Evolutionary conservation across 2,797 vertebrate species (phyloP).

Genomic region (Geotrypetes seraphini): DNA sequence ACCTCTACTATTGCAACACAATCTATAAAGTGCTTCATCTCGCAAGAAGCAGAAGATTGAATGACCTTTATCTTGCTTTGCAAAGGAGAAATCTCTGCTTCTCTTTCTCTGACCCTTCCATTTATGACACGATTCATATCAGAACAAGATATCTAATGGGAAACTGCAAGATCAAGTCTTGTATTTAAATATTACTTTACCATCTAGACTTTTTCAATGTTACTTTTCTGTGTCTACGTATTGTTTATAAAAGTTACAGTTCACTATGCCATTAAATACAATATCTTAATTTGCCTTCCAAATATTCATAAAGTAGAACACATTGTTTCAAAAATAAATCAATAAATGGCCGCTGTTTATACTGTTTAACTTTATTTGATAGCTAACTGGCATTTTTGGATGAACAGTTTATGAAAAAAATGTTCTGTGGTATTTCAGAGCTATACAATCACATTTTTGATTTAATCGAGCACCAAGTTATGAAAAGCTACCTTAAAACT

Average conservation of each 20-base stretch:
- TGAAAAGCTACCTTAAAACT: too few relatives aligned
- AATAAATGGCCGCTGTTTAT: conserved; percentile 11
- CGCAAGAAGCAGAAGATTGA: conserved; percentile 3
- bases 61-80: not conserved
- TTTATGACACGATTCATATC: too few relatives aligned
- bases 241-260: too few relatives aligned
- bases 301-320: too few relatives aligned
- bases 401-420: conserved; percentile 20
- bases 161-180: not conserved
- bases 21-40: not conserved
- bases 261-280: too few relatives aligned
- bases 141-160: not conserved
- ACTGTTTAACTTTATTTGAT: conserved; percentile 20
- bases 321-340: conserved; percentile 5
- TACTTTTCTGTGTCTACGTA: too few relatives aligned
- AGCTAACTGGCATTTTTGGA: conserved; percentile 10
- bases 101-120: not conserved
- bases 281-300: too few relatives aligned
- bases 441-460: conserved; percentile 24
- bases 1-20: not conserved
- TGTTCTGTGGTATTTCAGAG: conserved; percentile 16
- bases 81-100: not conserved
- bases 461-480: too few relatives aligned
- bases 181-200: not conserved
- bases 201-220: too few relatives aligned